phyloP scores from a whole-genome alignment of 2,797 vertebrate genomes.

The Pangasius sanitwongsei region DNA sequence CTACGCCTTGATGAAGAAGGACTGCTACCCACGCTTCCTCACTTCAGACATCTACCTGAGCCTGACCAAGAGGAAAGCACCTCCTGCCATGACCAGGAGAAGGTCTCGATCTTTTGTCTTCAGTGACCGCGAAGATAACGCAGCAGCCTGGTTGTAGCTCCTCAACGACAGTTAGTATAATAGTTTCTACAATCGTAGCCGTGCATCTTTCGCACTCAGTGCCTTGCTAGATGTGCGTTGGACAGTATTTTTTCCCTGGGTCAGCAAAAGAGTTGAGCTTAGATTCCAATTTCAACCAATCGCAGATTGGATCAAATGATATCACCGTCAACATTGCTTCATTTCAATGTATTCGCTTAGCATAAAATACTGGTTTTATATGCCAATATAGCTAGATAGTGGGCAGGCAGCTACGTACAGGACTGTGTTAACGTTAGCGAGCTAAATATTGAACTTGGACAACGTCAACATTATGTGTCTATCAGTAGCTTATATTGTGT shows the following conservation, averaged over 20 bases:
- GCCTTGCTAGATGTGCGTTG: neutral
- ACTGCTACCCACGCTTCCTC: constrained; percentile 92
- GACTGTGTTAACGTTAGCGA: neutral
- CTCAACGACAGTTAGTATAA: neutral
- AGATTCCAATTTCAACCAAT: neutral
- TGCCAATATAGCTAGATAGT: neutral
- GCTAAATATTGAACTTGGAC: neutral
- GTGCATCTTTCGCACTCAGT: neutral
- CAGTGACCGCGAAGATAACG: constrained; percentile 80
- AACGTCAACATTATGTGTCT: neutral
- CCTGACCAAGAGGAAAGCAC: constrained; percentile 75
- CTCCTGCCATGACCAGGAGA: constrained; percentile 77
- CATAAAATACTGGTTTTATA: neutral
- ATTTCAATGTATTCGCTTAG: neutral
- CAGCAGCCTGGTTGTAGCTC: constrained; percentile 76
- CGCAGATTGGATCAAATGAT: neutral
- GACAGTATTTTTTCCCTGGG: neutral
- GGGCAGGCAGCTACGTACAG: neutral
- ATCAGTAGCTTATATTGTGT: neutral
- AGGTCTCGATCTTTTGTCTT: constrained; percentile 91
- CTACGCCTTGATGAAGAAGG: constrained; percentile 93
- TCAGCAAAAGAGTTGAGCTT: neutral
- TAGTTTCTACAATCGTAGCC: neutral
- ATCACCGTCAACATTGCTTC: neutral
- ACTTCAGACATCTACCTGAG: constrained; percentile 83